phyloP scores from a whole-genome alignment of 92 coral and sea anemone genomes.

The Bergia puertoricense region DNA sequence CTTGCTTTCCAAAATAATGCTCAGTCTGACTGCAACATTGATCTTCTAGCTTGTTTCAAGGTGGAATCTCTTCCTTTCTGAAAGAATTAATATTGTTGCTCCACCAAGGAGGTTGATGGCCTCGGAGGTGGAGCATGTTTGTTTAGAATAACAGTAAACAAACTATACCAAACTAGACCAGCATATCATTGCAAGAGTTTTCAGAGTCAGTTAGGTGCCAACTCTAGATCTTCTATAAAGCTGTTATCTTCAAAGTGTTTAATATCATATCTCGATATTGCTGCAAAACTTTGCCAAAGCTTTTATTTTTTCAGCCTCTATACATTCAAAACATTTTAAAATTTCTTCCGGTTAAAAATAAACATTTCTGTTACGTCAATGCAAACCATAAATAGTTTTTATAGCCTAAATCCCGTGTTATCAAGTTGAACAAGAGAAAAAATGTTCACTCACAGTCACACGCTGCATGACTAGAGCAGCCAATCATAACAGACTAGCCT shows the following conservation, averaged over 20 bases:
- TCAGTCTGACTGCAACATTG: neutral
- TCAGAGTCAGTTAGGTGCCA: neutral
- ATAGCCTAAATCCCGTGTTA: too few relatives aligned
- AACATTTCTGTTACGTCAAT: too few relatives aligned
- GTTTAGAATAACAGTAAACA: neutral
- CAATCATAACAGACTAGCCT: too few relatives aligned
- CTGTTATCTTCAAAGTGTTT: neutral
- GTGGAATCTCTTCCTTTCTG: neutral
- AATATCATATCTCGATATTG: too few relatives aligned
- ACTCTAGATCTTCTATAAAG: neutral
- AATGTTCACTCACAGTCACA: too few relatives aligned
- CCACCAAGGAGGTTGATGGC: slow-evolving; percentile 10
- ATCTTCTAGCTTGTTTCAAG: neutral
- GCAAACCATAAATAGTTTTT: too few relatives aligned
- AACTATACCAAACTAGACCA: neutral
- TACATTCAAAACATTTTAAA: too few relatives aligned
- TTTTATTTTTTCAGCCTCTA: too few relatives aligned
- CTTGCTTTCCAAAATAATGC: neutral
- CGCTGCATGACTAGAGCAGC: too few relatives aligned
- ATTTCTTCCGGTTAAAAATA: too few relatives aligned
- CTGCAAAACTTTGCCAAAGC: too few relatives aligned
- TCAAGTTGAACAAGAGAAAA: too few relatives aligned
- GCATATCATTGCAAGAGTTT: neutral
- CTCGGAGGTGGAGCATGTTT: neutral
- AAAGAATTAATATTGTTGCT: slow-evolving; percentile 9